Conservation (phyloP, 2,797 vertebrate species). For the Hippopotamyrus pictus region DNA sequence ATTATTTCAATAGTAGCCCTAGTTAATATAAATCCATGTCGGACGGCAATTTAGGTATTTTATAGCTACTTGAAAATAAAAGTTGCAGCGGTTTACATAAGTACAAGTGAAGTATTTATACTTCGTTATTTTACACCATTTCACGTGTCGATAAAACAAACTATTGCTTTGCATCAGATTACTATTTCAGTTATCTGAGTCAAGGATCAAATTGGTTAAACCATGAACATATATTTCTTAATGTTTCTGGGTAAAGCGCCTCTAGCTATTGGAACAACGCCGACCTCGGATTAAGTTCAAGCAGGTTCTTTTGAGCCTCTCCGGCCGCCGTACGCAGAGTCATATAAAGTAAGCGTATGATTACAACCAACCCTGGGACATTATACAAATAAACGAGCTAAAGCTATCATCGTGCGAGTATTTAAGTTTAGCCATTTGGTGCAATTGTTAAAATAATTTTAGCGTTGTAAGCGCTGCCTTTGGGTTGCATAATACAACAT, state of each 20-base stretch:
- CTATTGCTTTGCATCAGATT: neutral
- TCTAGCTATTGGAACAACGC: no score
- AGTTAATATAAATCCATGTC: neutral
- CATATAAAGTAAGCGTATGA: neutral
- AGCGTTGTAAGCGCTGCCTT: neutral
- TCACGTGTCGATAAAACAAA: neutral
- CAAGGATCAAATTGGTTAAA: neutral
- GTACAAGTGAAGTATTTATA: neutral
- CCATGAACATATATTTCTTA: neutral
- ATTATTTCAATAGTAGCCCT: neutral
- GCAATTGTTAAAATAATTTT: neutral
- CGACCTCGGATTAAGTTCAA: neutral
- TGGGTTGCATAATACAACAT: neutral
- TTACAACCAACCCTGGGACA: neutral
- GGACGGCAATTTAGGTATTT: neutral
- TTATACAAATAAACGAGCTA: neutral
- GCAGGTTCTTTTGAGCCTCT: neutral
- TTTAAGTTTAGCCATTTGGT: neutral
- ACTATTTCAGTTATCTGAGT: neutral
- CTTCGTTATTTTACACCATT: neutral
- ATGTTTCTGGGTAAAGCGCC: neutral
- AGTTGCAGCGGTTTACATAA: neutral
- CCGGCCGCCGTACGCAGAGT: neutral
- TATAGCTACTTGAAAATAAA: neutral
- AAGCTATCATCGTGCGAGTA: neutral